phyloP scores from a whole-genome alignment of 2,888 invertebrate species.

The Crematogaster levior region DNA sequence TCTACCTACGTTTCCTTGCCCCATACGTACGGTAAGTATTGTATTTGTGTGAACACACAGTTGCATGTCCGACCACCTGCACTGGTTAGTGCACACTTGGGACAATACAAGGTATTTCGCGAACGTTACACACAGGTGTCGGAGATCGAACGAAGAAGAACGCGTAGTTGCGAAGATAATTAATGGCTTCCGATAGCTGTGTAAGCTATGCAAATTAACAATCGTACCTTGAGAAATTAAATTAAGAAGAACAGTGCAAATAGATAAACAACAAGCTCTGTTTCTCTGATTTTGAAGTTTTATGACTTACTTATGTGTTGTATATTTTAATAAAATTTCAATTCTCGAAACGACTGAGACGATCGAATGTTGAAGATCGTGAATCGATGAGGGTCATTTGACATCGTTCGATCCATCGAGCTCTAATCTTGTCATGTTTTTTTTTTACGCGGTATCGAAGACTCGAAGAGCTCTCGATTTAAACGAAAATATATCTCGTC shows the following conservation, averaged over 20 bases:
- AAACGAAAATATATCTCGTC: not conserved
- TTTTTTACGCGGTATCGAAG: not conserved
- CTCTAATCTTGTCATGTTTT: not conserved
- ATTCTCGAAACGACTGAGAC: not conserved
- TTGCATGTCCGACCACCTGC: constrained; percentile 30
- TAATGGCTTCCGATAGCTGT: not conserved
- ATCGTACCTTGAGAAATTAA: not conserved
- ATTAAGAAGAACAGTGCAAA: too few relatives aligned
- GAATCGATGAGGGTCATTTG: not conserved
- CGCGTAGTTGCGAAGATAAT: not conserved
- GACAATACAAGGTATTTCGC: not conserved
- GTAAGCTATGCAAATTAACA: not conserved
- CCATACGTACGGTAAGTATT: too few relatives aligned
- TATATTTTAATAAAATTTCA: not conserved
- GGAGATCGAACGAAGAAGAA: not conserved
- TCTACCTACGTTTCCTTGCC: not conserved
- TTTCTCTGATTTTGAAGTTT: not conserved
- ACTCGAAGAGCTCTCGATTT: not conserved
- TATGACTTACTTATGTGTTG: not conserved
- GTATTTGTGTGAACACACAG: constrained; percentile 16
- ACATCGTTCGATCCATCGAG: not conserved
- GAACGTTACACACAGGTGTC: not conserved
- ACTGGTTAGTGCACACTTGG: not conserved
- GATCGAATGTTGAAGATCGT: not conserved
- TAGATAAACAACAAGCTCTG: not conserved